Conservation (phyloP, 2,888 invertebrate species). For the Dexiosoma caninum region DNA sequence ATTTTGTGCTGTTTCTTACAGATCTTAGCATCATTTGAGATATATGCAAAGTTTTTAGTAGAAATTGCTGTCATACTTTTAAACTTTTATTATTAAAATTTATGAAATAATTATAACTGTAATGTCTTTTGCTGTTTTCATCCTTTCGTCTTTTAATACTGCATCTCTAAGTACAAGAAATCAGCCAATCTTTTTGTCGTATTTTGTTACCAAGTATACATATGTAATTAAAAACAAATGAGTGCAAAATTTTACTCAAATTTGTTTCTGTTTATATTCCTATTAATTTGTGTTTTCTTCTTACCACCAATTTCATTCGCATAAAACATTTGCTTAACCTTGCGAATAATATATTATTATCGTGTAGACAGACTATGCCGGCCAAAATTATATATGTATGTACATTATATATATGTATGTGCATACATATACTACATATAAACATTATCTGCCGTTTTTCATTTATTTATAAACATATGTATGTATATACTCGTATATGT, state of each 20-base stretch:
- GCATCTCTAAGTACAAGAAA: too few relatives aligned
- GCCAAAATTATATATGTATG: slow-evolving; percentile 27
- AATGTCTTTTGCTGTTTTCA: too few relatives aligned
- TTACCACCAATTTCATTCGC: slow-evolving; percentile 46
- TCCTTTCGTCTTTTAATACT: too few relatives aligned
- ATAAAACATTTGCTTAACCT: slow-evolving; percentile 46
- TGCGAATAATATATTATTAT: slow-evolving; percentile 44
- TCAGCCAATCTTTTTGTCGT: too few relatives aligned
- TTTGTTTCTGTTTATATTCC: slow-evolving; percentile 28
- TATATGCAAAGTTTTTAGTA: too few relatives aligned
- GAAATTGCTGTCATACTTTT: too few relatives aligned
- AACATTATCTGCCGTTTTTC: slow-evolving; percentile 18
- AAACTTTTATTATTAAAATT: too few relatives aligned
- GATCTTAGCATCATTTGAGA: too few relatives aligned
- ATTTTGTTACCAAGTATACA: too few relatives aligned
- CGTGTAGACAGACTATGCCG: slow-evolving; percentile 4
- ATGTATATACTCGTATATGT: neutral
- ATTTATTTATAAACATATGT: neutral
- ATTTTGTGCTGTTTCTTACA: too few relatives aligned
- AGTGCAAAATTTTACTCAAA: slow-evolving; percentile 18
- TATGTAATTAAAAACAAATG: slow-evolving; percentile 27
- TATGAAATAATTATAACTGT: too few relatives aligned
- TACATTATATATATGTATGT: too few relatives aligned
- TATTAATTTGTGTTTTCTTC: slow-evolving; percentile 10
- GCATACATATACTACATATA: neutral